phyloP scores from a whole-genome alignment of 2,113 vertebrate genomes.

The Upupa epops region DNA sequence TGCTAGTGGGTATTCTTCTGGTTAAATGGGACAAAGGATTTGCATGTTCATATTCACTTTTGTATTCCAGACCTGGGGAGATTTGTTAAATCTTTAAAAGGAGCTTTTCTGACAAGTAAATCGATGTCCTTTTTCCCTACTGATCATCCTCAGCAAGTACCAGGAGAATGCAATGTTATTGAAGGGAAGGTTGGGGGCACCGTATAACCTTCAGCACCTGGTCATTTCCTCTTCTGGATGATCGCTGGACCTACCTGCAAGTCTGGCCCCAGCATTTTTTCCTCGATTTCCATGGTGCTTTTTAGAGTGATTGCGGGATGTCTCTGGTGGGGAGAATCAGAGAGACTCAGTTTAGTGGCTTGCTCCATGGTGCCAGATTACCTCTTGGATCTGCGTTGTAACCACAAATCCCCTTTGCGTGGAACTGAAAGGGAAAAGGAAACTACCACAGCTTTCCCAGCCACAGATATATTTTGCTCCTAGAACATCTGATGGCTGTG shows the following conservation, averaged over 20 bases:
- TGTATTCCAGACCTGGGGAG: neutral
- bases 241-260: constrained; percentile 40
- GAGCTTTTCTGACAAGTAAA: neutral
- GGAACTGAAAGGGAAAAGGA: neutral
- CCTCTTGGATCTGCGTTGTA: neutral
- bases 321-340: constrained; percentile 28
- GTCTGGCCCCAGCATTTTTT: constrained; percentile 34
- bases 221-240: neutral
- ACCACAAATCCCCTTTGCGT: neutral
- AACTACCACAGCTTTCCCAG: neutral
- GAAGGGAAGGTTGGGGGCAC: neutral
- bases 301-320: constrained; percentile 23
- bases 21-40: neutral
- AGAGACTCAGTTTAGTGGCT: neutral
- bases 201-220: neutral
- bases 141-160: neutral
- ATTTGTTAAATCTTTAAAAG: neutral
- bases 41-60: neutral
- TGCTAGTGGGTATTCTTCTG: neutral
- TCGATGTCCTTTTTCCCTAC: neutral
- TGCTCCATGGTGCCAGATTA: neutral
- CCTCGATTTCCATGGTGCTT: constrained; percentile 47
- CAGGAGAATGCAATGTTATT: neutral
- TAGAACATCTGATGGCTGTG: neutral
- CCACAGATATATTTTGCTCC: neutral